phyloP scores from a whole-genome alignment of 2,113 vertebrate genomes.

The Notechis scutatus region DNA sequence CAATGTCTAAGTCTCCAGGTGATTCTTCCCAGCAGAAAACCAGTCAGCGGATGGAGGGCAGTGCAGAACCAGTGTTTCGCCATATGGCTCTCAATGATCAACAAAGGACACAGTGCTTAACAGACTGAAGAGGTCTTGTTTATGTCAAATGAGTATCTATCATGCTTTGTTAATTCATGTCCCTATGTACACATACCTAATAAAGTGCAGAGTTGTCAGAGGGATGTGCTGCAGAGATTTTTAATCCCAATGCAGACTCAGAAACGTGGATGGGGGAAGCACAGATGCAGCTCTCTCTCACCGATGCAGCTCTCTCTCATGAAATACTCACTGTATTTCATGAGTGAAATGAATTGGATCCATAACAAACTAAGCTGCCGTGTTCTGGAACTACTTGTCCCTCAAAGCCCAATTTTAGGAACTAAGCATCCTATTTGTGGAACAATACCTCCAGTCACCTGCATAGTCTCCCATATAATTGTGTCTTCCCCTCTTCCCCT shows the following conservation, averaged over 20 bases:
- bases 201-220: not conserved
- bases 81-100: conserved; percentile 7
- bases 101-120: conserved; percentile 3
- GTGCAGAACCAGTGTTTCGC: not conserved
- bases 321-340: not conserved
- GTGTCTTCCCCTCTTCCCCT: not conserved
- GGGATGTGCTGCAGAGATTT: not conserved
- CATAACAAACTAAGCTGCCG: not conserved
- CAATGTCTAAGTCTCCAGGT: not conserved
- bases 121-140: not conserved
- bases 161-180: not conserved
- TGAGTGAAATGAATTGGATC: not conserved
- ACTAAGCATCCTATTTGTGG: not conserved
- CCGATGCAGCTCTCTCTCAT: not conserved
- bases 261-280: not conserved
- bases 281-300: not conserved
- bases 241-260: not conserved
- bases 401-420: not conserved
- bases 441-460: not conserved
- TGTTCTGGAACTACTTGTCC: not conserved
- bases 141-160: not conserved
- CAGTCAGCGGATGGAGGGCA: not conserved
- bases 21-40: not conserved
- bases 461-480: not conserved
- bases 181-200: not conserved